phyloP scores from a whole-genome alignment of 30 jellyfish, hydroid and myxozoan genomes.

The Aurelia aurita region DNA sequence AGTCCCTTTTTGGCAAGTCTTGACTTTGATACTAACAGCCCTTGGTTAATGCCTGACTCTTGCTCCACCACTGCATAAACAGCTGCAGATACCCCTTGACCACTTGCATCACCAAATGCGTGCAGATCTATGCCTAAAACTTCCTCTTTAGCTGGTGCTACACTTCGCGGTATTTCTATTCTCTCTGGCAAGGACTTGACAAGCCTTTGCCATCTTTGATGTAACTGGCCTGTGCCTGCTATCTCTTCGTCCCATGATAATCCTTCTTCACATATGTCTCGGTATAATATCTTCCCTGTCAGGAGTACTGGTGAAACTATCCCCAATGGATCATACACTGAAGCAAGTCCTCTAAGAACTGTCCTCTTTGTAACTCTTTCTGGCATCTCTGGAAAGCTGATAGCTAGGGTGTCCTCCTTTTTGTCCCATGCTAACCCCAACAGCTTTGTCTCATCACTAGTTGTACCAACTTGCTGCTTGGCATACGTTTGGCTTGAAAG shows the following conservation, averaged over 20 bases:
- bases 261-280: conserved; percentile 38
- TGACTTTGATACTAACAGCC: conserved; percentile 7
- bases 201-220: conserved; percentile 17
- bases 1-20: conserved; percentile 22
- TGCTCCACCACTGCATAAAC: too few species aligned
- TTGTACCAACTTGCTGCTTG: conserved; percentile 35
- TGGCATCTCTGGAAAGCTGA: conserved; percentile 31
- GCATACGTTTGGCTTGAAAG: conserved; percentile 50
- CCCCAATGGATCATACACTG: too few species aligned
- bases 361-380: conserved; percentile 14
- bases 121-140: too few species aligned
- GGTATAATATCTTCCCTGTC: conserved; percentile 27
- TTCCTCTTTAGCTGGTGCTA: too few species aligned
- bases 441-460: conserved; percentile 33
- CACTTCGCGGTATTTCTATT: conserved; percentile 22
- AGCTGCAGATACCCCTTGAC: too few species aligned
- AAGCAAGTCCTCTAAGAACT: too few species aligned
- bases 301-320: conserved; percentile 8
- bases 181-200: not conserved
- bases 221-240: conserved; percentile 15
- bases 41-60: too few species aligned
- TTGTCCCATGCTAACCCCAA: conserved; percentile 73
- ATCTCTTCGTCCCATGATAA: conserved; percentile 47
- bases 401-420: conserved; percentile 28
- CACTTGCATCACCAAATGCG: too few species aligned